Conservation (phyloP, 1,140 invertebrate genomes). For the Sitobion miscanthi region DNA sequence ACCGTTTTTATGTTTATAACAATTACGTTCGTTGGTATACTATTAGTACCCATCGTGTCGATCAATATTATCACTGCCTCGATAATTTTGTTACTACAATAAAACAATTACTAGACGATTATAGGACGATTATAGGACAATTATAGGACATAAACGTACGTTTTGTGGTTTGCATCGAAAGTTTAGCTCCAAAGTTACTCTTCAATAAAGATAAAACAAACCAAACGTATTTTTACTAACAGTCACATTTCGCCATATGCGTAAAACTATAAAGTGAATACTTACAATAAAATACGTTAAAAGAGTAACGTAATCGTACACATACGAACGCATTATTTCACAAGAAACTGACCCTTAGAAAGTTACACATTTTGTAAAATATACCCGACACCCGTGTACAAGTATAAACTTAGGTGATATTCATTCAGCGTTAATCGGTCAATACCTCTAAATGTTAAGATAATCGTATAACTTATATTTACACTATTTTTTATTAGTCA, state of each 20-base stretch:
- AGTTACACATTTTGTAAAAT: neutral
- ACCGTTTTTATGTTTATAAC: neutral
- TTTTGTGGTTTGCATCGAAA: neutral
- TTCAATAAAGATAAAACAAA: neutral
- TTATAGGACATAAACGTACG: neutral
- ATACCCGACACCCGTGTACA: neutral
- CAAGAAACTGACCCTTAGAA: neutral
- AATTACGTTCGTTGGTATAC: neutral
- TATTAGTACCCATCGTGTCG: neutral
- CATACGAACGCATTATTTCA: neutral
- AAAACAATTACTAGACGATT: neutral
- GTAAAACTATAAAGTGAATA: neutral
- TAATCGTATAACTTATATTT: neutral
- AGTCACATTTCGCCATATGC: neutral
- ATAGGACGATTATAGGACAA: neutral
- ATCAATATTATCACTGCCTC: constrained; percentile 34
- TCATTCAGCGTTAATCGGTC: neutral
- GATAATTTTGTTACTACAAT: neutral
- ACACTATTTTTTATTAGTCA: neutral
- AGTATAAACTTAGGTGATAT: neutral
- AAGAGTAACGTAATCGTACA: neutral
- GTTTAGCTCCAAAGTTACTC: neutral
- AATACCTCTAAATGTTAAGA: neutral
- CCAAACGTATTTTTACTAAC: neutral
- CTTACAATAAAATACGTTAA: neutral